phyloP scores from a whole-genome alignment of 2,113 vertebrate species.

The Neopipo cinnamomea region DNA sequence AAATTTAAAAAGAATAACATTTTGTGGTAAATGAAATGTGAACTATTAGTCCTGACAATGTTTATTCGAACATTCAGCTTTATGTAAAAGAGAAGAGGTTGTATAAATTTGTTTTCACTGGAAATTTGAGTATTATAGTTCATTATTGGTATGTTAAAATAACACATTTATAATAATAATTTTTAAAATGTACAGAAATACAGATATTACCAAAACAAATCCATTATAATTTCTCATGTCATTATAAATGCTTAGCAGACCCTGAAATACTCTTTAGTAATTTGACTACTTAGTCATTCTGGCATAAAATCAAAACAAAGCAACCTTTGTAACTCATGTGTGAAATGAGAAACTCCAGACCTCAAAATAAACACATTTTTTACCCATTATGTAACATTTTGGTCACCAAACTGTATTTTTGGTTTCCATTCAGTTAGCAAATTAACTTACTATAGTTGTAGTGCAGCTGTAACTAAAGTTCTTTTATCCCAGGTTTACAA shows the following conservation, averaged over 20 bases:
- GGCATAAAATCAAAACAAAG: slow-evolving; percentile 39
- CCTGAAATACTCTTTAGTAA: slow-evolving; percentile 42
- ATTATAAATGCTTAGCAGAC: slow-evolving; percentile 41
- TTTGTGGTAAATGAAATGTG: neutral
- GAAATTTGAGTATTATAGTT: neutral
- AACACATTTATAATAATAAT: neutral
- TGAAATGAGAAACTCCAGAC: slow-evolving; percentile 61
- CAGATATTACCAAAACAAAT: slow-evolving; percentile 21
- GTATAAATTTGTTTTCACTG: neutral
- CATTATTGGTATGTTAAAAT: neutral
- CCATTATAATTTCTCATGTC: slow-evolving; percentile 3
- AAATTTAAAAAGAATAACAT: neutral
- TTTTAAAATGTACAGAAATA: neutral
- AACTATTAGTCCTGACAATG: neutral
- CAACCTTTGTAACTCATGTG: slow-evolving; percentile 53
- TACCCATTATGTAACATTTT: neutral
- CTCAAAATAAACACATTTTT: neutral
- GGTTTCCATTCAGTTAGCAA: slow-evolving; percentile 6
- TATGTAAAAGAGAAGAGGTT: neutral
- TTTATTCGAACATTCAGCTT: neutral
- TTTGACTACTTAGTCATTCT: neutral
- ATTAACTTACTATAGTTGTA: neutral
- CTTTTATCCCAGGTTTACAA: neutral
- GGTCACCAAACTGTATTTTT: neutral
- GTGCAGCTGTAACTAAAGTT: neutral